A percentile compares a stretch with the other conserved stretches of the same genome.
phyloP scores from a whole-genome alignment of 2,113 vertebrate genomes.

The Megatriorchis doriae region DNA sequence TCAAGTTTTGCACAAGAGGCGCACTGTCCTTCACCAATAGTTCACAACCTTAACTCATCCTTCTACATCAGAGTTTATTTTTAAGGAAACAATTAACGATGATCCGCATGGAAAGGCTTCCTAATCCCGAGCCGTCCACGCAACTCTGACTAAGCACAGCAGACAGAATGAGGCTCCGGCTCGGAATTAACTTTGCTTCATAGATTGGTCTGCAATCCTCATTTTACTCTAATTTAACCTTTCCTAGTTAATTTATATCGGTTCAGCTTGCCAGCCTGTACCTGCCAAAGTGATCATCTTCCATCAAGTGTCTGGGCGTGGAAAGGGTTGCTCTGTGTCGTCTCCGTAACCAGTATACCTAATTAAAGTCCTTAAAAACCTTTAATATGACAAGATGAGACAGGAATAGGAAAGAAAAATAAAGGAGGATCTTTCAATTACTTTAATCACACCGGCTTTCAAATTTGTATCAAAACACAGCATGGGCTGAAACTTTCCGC shows the following conservation, averaged over 20 bases:
- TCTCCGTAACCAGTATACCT: constrained; percentile 50
- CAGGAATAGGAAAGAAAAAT: constrained; percentile 46
- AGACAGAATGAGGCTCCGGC: not conserved
- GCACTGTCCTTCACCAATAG: fast-evolving
- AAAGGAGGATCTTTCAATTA: constrained; percentile 46
- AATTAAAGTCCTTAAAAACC: constrained; percentile 72
- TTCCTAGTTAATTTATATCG: constrained; percentile 70
- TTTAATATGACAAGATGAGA: constrained; percentile 64
- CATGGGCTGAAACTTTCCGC: not conserved
- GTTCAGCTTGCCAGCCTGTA: constrained; percentile 66
- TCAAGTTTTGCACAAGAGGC: fast-evolving
- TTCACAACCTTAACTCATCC: not conserved
- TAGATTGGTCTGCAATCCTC: constrained; percentile 25
- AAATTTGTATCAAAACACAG: not conserved
- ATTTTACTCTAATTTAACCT: constrained; percentile 68
- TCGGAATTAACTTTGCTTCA: not conserved
- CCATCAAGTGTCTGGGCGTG: constrained; percentile 63
- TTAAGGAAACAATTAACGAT: not conserved
- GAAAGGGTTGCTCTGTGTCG: constrained; percentile 63
- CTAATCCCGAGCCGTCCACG: not conserved
- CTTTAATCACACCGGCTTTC: constrained; percentile 21
- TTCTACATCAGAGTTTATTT: not conserved
- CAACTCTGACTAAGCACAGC: not conserved
- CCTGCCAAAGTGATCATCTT: constrained; percentile 68
- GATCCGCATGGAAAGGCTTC: not conserved